phyloP scores from a whole-genome alignment of 1,140 invertebrate genomes.

The Kradibia gibbosae region DNA sequence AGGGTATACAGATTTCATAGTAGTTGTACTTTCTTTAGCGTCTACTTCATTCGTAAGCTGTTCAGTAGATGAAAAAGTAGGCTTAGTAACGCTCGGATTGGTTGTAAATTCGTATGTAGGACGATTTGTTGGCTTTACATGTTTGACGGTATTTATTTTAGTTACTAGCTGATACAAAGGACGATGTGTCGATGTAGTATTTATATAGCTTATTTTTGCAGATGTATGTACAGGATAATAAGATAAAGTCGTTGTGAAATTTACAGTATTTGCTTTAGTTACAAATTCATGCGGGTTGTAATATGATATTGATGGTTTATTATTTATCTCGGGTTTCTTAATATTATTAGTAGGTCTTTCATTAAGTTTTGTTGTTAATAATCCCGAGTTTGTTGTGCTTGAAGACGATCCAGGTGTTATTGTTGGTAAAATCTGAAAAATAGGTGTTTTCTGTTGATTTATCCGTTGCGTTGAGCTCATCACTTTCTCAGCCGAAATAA shows the following conservation, averaged over 20 bases:
- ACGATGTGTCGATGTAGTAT: not conserved
- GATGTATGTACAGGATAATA: not conserved
- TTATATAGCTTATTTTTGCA: not conserved
- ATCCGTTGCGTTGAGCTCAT: constrained; percentile 53
- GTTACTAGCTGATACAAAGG: not conserved
- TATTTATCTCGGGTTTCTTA: constrained; percentile 21
- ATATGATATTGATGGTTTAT: constrained; percentile 11
- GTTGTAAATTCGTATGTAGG: constrained; percentile 7
- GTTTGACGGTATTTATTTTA: constrained; percentile 5
- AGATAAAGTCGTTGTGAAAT: not conserved
- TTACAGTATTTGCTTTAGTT: not conserved
- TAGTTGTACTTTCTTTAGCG: not conserved
- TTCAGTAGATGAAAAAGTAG: not conserved
- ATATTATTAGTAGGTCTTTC: not conserved
- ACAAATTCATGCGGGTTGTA: constrained; percentile 12
- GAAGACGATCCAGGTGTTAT: not conserved
- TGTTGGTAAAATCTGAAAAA: constrained; percentile 19
- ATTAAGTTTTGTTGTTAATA: not conserved
- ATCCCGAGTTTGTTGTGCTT: not conserved
- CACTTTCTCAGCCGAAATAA: constrained; percentile 64
- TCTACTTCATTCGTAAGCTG: not conserved
- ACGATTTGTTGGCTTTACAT: not conserved
- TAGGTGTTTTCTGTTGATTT: constrained; percentile 27
- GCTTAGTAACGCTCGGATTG: not conserved
- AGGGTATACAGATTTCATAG: not conserved